Conservation (phyloP, 1,140 invertebrate genomes). For the Vanessa tameamea region DNA sequence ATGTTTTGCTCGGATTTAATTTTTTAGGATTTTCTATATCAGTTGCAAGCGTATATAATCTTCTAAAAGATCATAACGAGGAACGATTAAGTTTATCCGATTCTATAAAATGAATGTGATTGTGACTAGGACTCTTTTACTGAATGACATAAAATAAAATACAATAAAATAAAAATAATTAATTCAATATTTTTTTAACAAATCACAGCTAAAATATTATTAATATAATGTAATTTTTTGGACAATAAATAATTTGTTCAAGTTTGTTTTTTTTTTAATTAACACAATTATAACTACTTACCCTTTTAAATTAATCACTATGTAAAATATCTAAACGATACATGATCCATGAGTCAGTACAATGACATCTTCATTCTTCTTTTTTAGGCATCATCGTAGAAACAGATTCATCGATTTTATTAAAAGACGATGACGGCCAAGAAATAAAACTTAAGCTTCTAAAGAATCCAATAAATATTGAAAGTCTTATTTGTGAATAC, state of each 20-base stretch:
- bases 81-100: no score
- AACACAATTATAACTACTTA: not conserved
- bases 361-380: slow-evolving; percentile 39
- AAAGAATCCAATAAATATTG: slow-evolving; percentile 52
- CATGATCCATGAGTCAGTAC: slow-evolving; percentile 11
- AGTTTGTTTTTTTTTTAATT: not conserved
- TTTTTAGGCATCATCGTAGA: slow-evolving; percentile 66
- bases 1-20: no score
- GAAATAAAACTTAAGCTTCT: slow-evolving; percentile 54
- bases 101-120: no score
- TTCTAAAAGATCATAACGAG: no score
- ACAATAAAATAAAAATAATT: no score
- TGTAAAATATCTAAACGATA: not conserved
- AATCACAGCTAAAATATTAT: not conserved
- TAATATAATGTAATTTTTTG: no score
- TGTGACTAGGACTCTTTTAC: no score
- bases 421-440: slow-evolving; percentile 58
- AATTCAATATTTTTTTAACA: not conserved
- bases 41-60: no score
- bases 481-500: slow-evolving; percentile 45
- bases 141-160: no score
- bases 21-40: no score
- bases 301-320: no score
- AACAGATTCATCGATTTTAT: slow-evolving; percentile 53
- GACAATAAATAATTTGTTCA: not conserved